A percentile compares a stretch with the other conserved stretches of the same genome.
Conservation (phyloP, 2,888 invertebrate genomes). For the Mesorhabditis belari region DNA sequence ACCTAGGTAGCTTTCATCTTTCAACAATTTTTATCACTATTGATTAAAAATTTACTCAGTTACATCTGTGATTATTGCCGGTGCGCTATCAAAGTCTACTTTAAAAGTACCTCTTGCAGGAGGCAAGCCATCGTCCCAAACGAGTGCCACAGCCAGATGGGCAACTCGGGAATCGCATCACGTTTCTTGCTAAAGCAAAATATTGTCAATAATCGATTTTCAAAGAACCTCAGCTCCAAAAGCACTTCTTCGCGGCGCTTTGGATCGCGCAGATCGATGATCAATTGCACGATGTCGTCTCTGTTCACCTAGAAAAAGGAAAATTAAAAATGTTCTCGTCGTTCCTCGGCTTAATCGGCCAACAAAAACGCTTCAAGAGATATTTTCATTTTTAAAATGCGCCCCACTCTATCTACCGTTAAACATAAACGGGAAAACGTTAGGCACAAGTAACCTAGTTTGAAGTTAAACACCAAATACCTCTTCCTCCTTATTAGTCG, state of each 20-base stretch:
- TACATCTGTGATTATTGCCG: too few relatives aligned
- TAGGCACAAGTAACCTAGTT: neutral
- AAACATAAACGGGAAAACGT: neutral
- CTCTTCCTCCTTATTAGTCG: neutral
- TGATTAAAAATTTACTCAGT: neutral
- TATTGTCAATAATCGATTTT: too few relatives aligned
- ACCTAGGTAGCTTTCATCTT: neutral
- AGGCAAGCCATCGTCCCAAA: constrained; percentile 93
- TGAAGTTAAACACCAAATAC: neutral
- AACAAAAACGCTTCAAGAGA: too few relatives aligned
- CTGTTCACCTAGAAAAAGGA: constrained; percentile 52
- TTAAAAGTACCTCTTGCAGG: constrained; percentile 71
- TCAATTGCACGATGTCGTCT: constrained; percentile 86
- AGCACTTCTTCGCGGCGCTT: constrained; percentile 91
- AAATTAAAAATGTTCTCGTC: too few relatives aligned
- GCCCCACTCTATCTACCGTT: too few relatives aligned
- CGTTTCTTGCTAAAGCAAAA: constrained; percentile 71
- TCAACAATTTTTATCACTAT: neutral
- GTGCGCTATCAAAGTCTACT: too few relatives aligned
- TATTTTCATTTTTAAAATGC: too few relatives aligned
- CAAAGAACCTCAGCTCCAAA: constrained; percentile 80
- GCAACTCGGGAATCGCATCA: constrained; percentile 86
- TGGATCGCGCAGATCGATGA: constrained; percentile 81
- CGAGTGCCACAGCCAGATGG: constrained; percentile 97
- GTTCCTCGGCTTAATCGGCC: too few relatives aligned